Evolutionary conservation across 2,797 vertebrate species (phyloP).

Genomic region (Petrocephalus schoutedeni): DNA sequence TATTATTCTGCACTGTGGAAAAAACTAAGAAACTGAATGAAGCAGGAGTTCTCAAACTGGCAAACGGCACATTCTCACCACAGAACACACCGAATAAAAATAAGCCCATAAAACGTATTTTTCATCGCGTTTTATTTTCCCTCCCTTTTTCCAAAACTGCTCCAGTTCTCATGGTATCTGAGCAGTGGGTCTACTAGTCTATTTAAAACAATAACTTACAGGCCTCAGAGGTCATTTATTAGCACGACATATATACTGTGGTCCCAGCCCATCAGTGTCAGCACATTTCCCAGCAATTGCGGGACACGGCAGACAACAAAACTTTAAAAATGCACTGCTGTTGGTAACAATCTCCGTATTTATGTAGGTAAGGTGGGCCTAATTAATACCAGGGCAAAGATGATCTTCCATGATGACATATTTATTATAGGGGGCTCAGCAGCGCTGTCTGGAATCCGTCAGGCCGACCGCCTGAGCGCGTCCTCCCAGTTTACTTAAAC

Average conservation of each 20-base stretch:
- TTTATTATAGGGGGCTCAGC: conserved; percentile 85
- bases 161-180: conserved; percentile 54
- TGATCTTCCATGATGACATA: conserved; percentile 78
- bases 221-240: conserved; percentile 59
- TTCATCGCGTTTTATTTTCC: conserved; percentile 62
- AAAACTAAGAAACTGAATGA: neutral
- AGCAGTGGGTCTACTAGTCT: conserved; percentile 56
- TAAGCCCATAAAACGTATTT: conserved; percentile 21
- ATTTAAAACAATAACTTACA: conserved; percentile 64
- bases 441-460: conserved; percentile 83
- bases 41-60: neutral
- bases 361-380: conserved; percentile 76
- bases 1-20: neutral
- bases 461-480: conserved; percentile 77
- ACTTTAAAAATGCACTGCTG: conserved; percentile 74
- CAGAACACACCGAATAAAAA: neutral
- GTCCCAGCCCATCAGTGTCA: conserved; percentile 47
- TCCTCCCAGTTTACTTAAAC: conserved; percentile 78
- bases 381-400: conserved; percentile 90
- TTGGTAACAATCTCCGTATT: conserved; percentile 83
- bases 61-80: neutral
- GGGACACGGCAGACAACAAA: conserved; percentile 48
- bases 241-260: conserved; percentile 54
- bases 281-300: neutral
- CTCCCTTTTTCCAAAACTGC: conserved; percentile 60